Conservation (phyloP, 1,140 invertebrate genomes). For the Coenobita brevimanus region DNA sequence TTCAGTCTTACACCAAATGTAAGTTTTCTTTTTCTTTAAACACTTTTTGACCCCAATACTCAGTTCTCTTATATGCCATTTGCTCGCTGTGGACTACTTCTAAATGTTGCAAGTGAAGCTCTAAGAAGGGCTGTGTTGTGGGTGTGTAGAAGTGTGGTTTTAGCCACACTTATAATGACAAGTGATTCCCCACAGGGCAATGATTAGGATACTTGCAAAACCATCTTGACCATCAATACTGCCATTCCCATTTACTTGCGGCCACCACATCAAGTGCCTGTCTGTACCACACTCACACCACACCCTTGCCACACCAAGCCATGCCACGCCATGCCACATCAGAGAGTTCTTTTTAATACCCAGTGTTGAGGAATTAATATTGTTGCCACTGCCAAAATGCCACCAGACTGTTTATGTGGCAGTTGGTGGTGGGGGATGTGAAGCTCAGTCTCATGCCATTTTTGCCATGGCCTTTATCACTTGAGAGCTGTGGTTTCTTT, state of each 20-base stretch:
- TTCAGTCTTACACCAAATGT: too few species aligned
- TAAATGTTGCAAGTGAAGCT: too few species aligned
- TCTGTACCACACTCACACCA: slow-evolving; percentile 58
- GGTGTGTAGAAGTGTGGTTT: slow-evolving; percentile 35
- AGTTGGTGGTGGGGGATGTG: neutral
- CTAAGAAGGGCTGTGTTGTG: slow-evolving; percentile 16
- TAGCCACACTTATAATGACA: slow-evolving; percentile 26
- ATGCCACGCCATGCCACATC: slow-evolving; percentile 16
- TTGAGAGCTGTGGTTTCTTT: too few species aligned
- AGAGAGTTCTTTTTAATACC: too few species aligned
- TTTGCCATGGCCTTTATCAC: too few species aligned
- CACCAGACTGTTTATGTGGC: neutral
- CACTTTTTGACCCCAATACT: too few species aligned
- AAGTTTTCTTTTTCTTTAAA: too few species aligned
- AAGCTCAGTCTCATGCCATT: too few species aligned
- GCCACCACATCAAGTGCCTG: slow-evolving; percentile 60
- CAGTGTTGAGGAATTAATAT: too few species aligned
- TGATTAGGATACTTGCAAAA: slow-evolving; percentile 57
- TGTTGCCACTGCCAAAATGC: slow-evolving; percentile 21
- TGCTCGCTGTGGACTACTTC: too few species aligned
- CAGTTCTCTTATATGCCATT: too few species aligned
- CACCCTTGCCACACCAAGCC: slow-evolving; percentile 40
- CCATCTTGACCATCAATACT: slow-evolving; percentile 55
- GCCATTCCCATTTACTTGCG: slow-evolving; percentile 56
- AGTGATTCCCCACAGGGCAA: slow-evolving; percentile 58